Evolutionary conservation across 1,140 invertebrate genomes (phyloP), one percentile per base, ranked within the genome.

Genomic region (Saxidomus purpurata): DNA sequence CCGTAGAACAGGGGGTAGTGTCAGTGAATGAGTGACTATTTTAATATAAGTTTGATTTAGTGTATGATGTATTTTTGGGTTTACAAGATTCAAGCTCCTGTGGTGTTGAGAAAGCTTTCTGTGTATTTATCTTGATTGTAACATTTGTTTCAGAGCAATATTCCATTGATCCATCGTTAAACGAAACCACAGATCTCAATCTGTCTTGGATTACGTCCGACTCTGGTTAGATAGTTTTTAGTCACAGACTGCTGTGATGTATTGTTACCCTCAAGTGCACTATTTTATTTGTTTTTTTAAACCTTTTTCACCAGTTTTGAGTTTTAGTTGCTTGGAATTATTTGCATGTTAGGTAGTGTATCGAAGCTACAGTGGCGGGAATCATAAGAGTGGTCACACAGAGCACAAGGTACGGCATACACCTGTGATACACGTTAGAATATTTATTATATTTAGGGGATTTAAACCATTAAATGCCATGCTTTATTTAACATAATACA

Each of bases 111-210:
- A 28, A 28, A 43, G 31, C 34, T 79, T 79, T 79, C 15, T 0
- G 22, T 49, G 34, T 52, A 11, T 79, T 79, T 79, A 52, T 52
- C 1, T 81, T 38, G 3, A 31, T 13, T 31, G 59, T 25, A 38
- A 47, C 52, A 38, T 28, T 82, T 74, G 22, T 89, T 89, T 83
- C 87, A 89, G 87, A 89, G 17, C 25, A 69, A 31, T 89, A 61
- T 83, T 83, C 87, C 1, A 25, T 89, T 43, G 87, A 89, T 71
- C 87, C 87, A 11, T 55, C 87, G 19, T 55, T 89, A 59, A 89
- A 89, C 36, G 87, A 83, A 63, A 83, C 87, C 4, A 89, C 87
- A 22, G 87, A 89, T 63, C 28, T 89, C n/a, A 89, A 89, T 74
- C 28, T 89, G 28, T 89, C 87, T 4, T 89, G 79, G 87, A 74